Evolutionary conservation across 2,113 vertebrate species (phyloP), one percentile per base, ranked within the genome.

Genomic region (Macrotis lagotis): DNA sequence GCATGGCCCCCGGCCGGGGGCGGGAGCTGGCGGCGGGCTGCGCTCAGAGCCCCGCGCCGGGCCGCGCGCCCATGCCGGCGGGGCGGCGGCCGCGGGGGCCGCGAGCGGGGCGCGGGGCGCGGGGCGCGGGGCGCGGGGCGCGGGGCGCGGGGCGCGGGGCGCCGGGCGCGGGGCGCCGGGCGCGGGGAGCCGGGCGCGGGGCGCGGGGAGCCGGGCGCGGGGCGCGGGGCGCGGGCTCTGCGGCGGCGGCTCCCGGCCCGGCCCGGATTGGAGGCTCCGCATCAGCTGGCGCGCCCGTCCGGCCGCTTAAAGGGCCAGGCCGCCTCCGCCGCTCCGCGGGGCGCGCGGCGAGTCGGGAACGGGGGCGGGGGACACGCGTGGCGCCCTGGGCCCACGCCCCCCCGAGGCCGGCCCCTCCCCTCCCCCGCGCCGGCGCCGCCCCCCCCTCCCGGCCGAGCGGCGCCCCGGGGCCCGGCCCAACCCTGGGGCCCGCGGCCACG

Each of bases 251-350:
- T 0, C 88, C 0, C 8, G 0, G 8, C 16, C 47, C 48, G 22
- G 83, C 88, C 7, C 98, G 99, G 99, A 99, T 99, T 99, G 99
- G 99, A 99, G 99, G 98, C 98, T 97, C 92, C 98, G 98, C 98
- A 99, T 99, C 99, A 99, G 98, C 98, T 99, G 99, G 99, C 97
- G 98, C 98, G 98, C 98, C 98, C 98, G 99, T 98, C 99, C 98
- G 99, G 98, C 98, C 98, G 96, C 98, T 99, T 99, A 99, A 99
- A 99, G 99, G 97, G 99, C 98, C 99, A 99, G 98, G 97, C 98
- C 59, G 50, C 97, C 91, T 92, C 88, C 96, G 92, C 95, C 22
- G 59, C 92, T 50, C 53, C 66, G 66, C 66, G 66, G 66, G 66
- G 66, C 66, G 66, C 66, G 66, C 66, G 44, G 66, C 8, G 66